Evolutionary conservation across 2,888 invertebrate species (phyloP).

Genomic region (Micropterix aruncella): DNA sequence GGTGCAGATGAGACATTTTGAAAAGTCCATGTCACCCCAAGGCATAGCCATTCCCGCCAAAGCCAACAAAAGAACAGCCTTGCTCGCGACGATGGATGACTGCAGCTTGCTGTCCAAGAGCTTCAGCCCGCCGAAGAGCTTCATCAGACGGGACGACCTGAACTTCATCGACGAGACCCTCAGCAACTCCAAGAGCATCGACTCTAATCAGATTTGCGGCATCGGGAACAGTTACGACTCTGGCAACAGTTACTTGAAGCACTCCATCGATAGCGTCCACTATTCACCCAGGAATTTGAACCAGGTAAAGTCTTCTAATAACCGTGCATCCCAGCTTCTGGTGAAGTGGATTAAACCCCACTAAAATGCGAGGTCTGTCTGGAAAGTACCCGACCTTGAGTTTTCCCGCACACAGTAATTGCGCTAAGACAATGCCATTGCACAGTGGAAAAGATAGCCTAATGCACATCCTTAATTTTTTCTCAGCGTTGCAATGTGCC

Average conservation of each 20-base stretch:
- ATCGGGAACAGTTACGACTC: slow-evolving; percentile 36
- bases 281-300: slow-evolving; percentile 16
- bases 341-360: too few species aligned
- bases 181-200: slow-evolving; percentile 34
- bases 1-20: slow-evolving; percentile 44
- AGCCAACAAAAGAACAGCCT: slow-evolving; percentile 29
- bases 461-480: too few species aligned
- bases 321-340: not conserved
- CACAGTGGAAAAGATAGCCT: too few species aligned
- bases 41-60: slow-evolving; percentile 25
- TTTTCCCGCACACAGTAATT: too few species aligned
- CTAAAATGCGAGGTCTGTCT: too few species aligned
- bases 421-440: too few species aligned
- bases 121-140: slow-evolving; percentile 31
- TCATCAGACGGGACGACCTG: slow-evolving; percentile 23
- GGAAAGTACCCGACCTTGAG: too few species aligned
- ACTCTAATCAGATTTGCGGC: slow-evolving; percentile 32
- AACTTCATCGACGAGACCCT: slow-evolving; percentile 47
- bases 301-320: too few species aligned
- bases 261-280: slow-evolving; percentile 30
- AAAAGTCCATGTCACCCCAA: slow-evolving; percentile 28
- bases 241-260: slow-evolving; percentile 30
- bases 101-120: slow-evolving; percentile 34
- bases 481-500: too few species aligned
- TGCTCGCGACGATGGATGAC: slow-evolving; percentile 39